Base-by-base conservation (phyloP, 2,888 invertebrate species). In the Uropetala carovei region DNA sequence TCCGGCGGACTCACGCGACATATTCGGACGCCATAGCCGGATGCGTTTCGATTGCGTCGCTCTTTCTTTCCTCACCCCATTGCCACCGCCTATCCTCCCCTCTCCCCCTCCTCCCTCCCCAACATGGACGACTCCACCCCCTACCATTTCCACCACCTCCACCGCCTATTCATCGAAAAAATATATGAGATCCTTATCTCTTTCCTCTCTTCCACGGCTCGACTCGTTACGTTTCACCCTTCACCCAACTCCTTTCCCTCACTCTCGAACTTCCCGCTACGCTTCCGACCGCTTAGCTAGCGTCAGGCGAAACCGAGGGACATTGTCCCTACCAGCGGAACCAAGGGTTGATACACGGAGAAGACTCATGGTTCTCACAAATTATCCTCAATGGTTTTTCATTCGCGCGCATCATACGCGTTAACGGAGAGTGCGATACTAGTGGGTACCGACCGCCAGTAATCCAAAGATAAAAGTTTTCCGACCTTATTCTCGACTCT, bases 1-100 rank as follows among this genome's bases (percentile, higher is more conserved):
- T 89, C 89, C 89, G 89, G 89, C 89, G 64, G 64, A 89, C 89
- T 89, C 89, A 89, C 89, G 89, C 89, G 89, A 89, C 89, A 89
- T 64, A 89, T 89, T 89, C 27, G 89, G 89, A 89, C 89, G 43
- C 60, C 64, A 27, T 64, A 89, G 64, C 89, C 89, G 89, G 89
- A 89, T 89, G 89, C 89, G 89, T 89, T 68, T 89, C 68, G 60
- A 64, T 30, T 43, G 64, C 64, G 64, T 27, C 89, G 64, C 64
- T 30, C n/a, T 64, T 43, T 13, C 64, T 30, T 43, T 43, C 68
- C 89, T 43, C 60, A 27, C 64, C 60, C 16, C 22, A 3, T 57
- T 57, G 58, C 58, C 85, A 13, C 18, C 0, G 4, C 89, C 11
- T n/a, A n/a, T 43, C 18, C 22, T 89, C 27, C 89, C 30, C 60